Percentiles rank a stretch among this genome's conserved stretches.
phyloP scores from a whole-genome alignment of 2,888 invertebrate genomes.

The Drosophila pseudotakahashii region DNA sequence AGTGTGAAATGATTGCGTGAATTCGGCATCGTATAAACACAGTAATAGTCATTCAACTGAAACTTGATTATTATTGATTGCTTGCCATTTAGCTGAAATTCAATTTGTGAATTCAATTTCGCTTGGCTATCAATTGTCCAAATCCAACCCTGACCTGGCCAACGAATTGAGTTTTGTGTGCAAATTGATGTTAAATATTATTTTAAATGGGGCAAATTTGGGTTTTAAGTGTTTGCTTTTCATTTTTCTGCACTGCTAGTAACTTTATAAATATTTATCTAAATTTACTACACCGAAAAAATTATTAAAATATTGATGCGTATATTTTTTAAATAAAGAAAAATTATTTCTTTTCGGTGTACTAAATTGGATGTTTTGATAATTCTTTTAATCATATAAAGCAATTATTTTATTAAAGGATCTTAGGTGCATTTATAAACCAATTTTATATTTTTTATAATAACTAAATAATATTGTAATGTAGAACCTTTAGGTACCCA shows the following conservation, averaged over 20 bases:
- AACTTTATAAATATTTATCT: not conserved
- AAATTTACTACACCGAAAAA: not conserved
- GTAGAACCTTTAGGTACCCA: no score
- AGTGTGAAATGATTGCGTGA: no score
- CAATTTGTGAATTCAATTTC: conserved; percentile 18
- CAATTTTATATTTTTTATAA: no score
- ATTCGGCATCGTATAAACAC: no score
- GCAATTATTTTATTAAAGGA: no score
- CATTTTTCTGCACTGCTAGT: not conserved
- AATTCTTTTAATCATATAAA: no score
- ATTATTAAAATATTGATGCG: no score
- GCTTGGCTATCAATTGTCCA: conserved; percentile 2
- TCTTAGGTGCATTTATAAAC: no score
- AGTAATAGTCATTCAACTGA: not conserved
- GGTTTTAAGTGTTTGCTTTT: not conserved
- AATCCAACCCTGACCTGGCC: conserved; percentile 7
- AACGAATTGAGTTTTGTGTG: not conserved
- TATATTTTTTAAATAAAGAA: no score
- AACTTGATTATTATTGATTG: conserved; percentile 22
- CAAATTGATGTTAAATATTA: not conserved
- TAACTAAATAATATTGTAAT: no score
- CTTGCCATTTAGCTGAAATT: conserved; percentile 12
- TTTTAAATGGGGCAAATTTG: not conserved
- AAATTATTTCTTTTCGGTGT: no score
- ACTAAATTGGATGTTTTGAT: no score